A percentile compares a stretch with the other conserved stretches of the same genome.
Evolutionary conservation across 2,113 vertebrate species (phyloP).

Genomic region (Gymnorhina tibicen): DNA sequence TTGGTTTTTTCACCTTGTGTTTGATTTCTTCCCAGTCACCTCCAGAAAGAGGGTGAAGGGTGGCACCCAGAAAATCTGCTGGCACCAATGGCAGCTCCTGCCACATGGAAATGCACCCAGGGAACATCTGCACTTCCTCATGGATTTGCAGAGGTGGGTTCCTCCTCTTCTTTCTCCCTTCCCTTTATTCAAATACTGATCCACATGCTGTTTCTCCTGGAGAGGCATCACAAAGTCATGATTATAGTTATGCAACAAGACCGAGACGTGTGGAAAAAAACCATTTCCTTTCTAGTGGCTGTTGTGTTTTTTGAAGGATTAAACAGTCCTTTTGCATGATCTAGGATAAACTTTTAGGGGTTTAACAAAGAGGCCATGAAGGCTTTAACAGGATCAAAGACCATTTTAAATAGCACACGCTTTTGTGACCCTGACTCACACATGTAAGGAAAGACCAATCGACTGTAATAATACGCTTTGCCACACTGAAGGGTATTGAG

Average conservation of each 20-base stretch:
- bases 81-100: accelerated
- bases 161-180: neutral
- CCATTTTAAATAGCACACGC: neutral
- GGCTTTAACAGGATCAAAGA: neutral
- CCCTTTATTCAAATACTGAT: neutral
- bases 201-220: neutral
- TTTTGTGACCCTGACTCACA: neutral
- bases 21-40: neutral
- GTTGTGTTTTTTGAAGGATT: neutral
- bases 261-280: accelerated
- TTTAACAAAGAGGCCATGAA: neutral
- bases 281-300: neutral
- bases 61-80: neutral
- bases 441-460: neutral
- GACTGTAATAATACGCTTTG: neutral
- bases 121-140: neutral
- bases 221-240: accelerated
- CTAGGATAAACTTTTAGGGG: neutral
- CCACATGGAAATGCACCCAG: neutral
- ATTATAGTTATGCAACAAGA: neutral
- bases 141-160: neutral
- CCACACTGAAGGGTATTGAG: neutral
- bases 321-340: neutral
- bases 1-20: neutral
- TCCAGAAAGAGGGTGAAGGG: accelerated